Percentiles rank a stretch among this genome's conserved stretches.
Conservation (phyloP, 2,888 invertebrate species). For the Melinaea marsaeus region DNA sequence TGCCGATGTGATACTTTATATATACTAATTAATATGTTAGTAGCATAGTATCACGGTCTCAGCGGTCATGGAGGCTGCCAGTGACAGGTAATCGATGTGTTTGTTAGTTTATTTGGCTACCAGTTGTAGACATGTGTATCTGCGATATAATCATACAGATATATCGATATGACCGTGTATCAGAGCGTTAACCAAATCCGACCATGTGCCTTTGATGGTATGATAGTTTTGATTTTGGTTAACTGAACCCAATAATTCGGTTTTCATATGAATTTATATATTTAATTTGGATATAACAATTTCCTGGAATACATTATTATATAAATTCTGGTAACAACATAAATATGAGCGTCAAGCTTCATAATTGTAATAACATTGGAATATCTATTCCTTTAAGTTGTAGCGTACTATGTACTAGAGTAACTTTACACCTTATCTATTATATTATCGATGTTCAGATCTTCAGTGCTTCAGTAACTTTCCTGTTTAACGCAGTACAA, state of each 20-base stretch:
- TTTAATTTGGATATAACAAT: too few relatives aligned
- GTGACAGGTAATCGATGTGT: constrained; percentile 76
- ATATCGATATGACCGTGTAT: constrained; percentile 58
- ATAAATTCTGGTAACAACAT: neutral
- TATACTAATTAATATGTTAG: neutral
- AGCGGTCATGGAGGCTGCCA: constrained; percentile 64
- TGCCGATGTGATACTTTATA: neutral
- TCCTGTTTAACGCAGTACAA: neutral
- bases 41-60: constrained; percentile 35
- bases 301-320: too few relatives aligned
- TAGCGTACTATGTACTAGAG: constrained; percentile 48
- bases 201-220: constrained; percentile 8
- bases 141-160: constrained; percentile 65
- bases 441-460: constrained; percentile 33
- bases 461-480: constrained; percentile 10
- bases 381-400: constrained; percentile 27
- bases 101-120: constrained; percentile 73
- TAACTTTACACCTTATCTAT: constrained; percentile 31
- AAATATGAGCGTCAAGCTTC: constrained; percentile 12
- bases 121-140: constrained; percentile 65
- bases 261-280: neutral
- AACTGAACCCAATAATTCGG: neutral
- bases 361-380: constrained; percentile 26
- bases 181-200: constrained; percentile 44
- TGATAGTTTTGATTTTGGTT: constrained; percentile 4